Percentiles rank a stretch among this genome's conserved stretches.
These are phyloP conservation scores for Periparus ater DNA, from an alignment of 2,797 vertebrate species.

Conservation along the genomic window DNA sequence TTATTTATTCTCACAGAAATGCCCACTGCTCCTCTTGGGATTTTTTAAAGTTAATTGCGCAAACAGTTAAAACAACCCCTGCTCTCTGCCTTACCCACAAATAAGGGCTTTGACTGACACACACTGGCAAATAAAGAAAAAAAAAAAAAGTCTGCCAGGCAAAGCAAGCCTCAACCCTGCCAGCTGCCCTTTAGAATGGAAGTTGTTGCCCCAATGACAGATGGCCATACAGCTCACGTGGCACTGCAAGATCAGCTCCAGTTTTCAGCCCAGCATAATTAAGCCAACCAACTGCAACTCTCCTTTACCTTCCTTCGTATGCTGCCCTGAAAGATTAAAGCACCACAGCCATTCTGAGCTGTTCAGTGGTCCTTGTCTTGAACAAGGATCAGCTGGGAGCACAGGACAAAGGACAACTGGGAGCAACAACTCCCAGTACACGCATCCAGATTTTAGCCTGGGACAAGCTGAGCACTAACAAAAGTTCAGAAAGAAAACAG, in stretches of 20 bases:
- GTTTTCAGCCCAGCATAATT: conserved; percentile 30
- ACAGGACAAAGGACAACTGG: not conserved
- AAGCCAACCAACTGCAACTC: conserved; percentile 3
- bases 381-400: not conserved
- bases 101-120: not conserved
- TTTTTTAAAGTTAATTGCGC: not conserved
- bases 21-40: not conserved
- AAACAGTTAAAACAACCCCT: conserved; percentile 1
- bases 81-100: not conserved
- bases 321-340: not conserved
- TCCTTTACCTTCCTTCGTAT: not conserved
- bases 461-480: not conserved
- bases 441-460: not conserved
- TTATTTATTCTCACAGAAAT: not conserved
- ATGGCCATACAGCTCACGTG: not conserved
- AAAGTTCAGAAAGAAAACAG: not conserved
- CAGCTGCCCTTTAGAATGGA: conserved; percentile 41
- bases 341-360: not conserved
- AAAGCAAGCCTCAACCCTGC: conserved; percentile 25
- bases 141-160: not conserved
- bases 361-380: not conserved
- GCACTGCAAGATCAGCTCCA: not conserved
- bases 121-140: not conserved
- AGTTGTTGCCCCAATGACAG: conserved; percentile 60
- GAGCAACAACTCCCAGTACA: not conserved